Evolutionary conservation across 1,140 invertebrate species (phyloP).

Genomic region (Ridgeia piscesae): DNA sequence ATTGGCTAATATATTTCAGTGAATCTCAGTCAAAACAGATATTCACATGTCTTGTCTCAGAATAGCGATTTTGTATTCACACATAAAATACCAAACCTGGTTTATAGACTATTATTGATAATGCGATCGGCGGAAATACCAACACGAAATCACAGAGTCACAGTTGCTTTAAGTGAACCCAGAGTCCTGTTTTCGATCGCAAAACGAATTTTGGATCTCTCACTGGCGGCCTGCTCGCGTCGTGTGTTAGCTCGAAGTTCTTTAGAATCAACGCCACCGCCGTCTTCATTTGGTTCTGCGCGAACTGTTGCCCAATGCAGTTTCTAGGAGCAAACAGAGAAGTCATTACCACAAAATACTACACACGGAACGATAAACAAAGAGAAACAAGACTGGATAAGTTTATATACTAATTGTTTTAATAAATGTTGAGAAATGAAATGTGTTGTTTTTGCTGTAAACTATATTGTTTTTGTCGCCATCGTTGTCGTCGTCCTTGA

Average conservation of each 20-base stretch:
- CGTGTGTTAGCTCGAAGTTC: conserved; percentile 19
- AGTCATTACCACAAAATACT: not conserved
- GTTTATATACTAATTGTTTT: too few relatives aligned
- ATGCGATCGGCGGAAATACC: not conserved
- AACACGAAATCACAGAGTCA: not conserved
- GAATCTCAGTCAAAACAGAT: too few relatives aligned
- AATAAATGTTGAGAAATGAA: conserved; percentile 21
- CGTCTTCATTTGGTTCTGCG: conserved; percentile 24
- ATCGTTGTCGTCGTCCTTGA: not conserved
- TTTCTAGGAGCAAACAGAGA: conserved; percentile 44
- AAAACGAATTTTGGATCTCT: not conserved
- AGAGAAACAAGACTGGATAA: too few relatives aligned
- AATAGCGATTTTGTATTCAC: too few relatives aligned
- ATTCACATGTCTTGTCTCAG: too few relatives aligned
- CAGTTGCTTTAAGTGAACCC: conserved; percentile 10
- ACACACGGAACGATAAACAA: too few relatives aligned
- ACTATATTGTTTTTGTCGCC: too few relatives aligned
- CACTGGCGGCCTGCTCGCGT: not conserved
- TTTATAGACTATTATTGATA: too few relatives aligned
- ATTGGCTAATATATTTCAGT: too few relatives aligned
- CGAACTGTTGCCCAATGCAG: conserved; percentile 29
- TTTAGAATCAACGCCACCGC: conserved; percentile 15
- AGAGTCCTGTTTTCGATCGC: conserved; percentile 6
- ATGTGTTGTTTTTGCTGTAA: too few relatives aligned
- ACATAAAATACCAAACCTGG: too few relatives aligned